Base-by-base conservation (phyloP, 1,140 invertebrate genomes). In the Helicorthomorpha holstii region DNA sequence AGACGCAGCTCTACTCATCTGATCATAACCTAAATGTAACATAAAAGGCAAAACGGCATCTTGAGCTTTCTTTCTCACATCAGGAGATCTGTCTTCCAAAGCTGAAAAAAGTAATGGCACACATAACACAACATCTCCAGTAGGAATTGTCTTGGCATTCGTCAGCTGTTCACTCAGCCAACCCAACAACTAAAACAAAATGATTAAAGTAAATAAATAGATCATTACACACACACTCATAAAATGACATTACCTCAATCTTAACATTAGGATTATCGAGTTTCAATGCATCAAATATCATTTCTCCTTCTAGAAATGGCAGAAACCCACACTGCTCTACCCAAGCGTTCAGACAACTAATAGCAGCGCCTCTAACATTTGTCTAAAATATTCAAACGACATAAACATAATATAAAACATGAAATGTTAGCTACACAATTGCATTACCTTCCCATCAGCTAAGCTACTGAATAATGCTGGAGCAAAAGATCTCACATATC, bases 11-110 rank as follows among this genome's bases (percentile, higher is more conserved):
- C 80, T 80, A 2, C 75, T 66, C 81, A 94, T 86, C 1, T 72
- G 56, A 42, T 91, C 85, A 60, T 83, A 93, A 3, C 89, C 86
- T 1, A 90, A 67, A 67, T 94, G 90, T 52, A 93, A 81, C 90
- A 95, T 95, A 56, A 92, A 81, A 4, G 88, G 88, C 24, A 93
- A 65, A 22, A 93, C 77, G 45, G 85, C 85, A 61, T 95, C 90
- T 53, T 82, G 79, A 16, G 89, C 83, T 62, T 83, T 86, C 64
- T 89, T 92, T 16, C 91, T 73, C 1, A 95, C 89, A 60, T 94
- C 91, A 0, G 79, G 81, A 66, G 84, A 89, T 41, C 92, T 76
- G 72, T 96, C 91, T 63, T 93, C 90, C 27, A 95, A 65, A 64
- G 86, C 86, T 34, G 74, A 73, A 66, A 81, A 89, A n/a, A 95